Conservation (phyloP, 2,888 invertebrate genomes). For the Drosophila stalkeri region DNA sequence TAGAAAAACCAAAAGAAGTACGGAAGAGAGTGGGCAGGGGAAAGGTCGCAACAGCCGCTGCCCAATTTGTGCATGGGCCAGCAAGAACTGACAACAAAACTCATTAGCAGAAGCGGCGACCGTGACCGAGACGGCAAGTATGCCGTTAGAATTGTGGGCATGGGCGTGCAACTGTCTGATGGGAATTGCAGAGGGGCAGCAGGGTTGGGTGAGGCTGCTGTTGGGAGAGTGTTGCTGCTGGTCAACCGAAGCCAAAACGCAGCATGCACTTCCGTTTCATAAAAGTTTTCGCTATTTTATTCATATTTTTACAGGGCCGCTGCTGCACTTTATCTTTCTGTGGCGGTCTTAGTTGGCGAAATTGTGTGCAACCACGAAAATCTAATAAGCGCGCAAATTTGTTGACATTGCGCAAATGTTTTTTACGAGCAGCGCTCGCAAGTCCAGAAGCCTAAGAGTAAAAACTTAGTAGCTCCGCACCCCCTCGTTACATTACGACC, state of each 20-base stretch:
- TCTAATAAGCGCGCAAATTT: slow-evolving; percentile 81
- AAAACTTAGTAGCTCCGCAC: slow-evolving; percentile 23
- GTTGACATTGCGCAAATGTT: slow-evolving; percentile 81
- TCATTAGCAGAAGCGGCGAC: slow-evolving; percentile 78
- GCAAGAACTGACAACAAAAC: slow-evolving; percentile 77
- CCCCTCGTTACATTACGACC: not conserved
- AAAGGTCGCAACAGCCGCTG: slow-evolving; percentile 46
- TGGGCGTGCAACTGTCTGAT: slow-evolving; percentile 29
- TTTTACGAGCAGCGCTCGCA: slow-evolving; percentile 62
- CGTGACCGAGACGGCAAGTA: slow-evolving; percentile 66
- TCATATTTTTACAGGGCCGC: slow-evolving; percentile 61
- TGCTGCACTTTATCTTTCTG: slow-evolving; percentile 75
- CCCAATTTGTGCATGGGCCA: slow-evolving; percentile 68
- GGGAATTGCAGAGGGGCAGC: not conserved
- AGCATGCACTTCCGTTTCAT: slow-evolving; percentile 67
- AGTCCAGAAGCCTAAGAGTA: slow-evolving; percentile 46
- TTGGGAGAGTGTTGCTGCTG: slow-evolving; percentile 50
- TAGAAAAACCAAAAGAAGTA: slow-evolving; percentile 3
- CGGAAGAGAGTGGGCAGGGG: not conserved
- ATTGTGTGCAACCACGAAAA: slow-evolving; percentile 81
- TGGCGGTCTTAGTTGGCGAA: slow-evolving; percentile 78
- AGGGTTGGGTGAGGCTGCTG: slow-evolving; percentile 10
- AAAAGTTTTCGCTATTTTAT: slow-evolving; percentile 71
- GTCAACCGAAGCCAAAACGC: slow-evolving; percentile 73
- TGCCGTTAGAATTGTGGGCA: slow-evolving; percentile 57